Evolutionary conservation across 2,888 invertebrate genomes (phyloP), one percentile per base, ranked within the genome.

Genomic region (Charanyca ferruginea): DNA sequence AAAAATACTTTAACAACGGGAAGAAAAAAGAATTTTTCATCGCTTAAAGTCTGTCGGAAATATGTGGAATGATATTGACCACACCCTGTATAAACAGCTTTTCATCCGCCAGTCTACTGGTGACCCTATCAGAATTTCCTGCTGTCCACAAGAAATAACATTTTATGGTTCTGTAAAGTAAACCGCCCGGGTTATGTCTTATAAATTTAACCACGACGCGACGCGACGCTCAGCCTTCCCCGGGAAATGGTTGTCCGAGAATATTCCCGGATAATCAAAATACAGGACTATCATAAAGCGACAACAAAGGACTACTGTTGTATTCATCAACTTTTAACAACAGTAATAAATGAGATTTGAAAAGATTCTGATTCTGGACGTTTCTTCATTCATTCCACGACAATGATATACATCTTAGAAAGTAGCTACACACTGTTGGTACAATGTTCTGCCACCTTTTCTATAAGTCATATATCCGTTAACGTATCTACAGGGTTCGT

Each of bases 81-180:
- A 28, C 20, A 25, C 6, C 11, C 25, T 52, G 23, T 28, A 67
- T 53, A 65, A 69, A 65, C 60, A 42, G 41, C 18, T 28, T 64
- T 61, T 59, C 45, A 54, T 32, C 13, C 23, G 23, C 47, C n/a
- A 51, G 32, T 53, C 47, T 64, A 52, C 38, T 60, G 62, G 75
- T 59, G 80, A 77, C 77, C 77, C 74, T 80, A 54, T 57, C 66
- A 76, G 62, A 78, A 77, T 70, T 32, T 69, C 67, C 52, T 58
- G 77, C 68, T 72, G 75, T 71, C 80, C 80, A 73, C 64, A 48
- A 75, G 72, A 66, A 71, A 76, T 78, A 80, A 80, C 66, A 72
- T 73, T 80, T 80, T 80, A 80, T 73, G 78, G 57, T 73, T 78
- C 73, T 72, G 76, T 80, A 78, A 80, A 80, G 71, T 73, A 80